Percentiles rank a stretch among this genome's conserved stretches.
Conservation (phyloP, 1,140 invertebrate species). For the Atopsyche davidsoni region DNA sequence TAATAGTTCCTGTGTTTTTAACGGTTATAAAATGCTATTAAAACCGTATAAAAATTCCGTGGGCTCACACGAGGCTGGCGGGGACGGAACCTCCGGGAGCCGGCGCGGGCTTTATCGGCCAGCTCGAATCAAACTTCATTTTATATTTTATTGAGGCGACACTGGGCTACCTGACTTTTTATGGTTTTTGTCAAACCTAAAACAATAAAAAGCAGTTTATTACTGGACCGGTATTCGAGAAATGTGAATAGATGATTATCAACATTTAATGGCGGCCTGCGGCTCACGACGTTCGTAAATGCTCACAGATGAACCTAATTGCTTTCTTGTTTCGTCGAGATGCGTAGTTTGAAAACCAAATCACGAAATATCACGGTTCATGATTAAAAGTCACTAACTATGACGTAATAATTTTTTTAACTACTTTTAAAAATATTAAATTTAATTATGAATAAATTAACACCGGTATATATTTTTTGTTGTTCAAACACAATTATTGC, state of each 20-base stretch:
- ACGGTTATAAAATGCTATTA: background rate
- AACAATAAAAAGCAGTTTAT: constrained; percentile 30
- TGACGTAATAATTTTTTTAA: too few relatives aligned
- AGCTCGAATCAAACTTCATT: constrained; percentile 26
- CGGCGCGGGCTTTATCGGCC: constrained; percentile 16
- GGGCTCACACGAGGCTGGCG: too few relatives aligned
- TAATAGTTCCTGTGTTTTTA: too few relatives aligned
- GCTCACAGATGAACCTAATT: constrained; percentile 23
- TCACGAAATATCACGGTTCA: too few relatives aligned
- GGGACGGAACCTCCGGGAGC: too few relatives aligned
- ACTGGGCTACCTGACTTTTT: constrained; percentile 30
- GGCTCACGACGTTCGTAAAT: constrained; percentile 13
- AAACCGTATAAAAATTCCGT: background rate
- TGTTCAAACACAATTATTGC: too few relatives aligned
- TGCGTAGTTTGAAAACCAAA: too few relatives aligned
- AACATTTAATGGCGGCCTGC: constrained; percentile 20
- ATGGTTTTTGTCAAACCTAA: constrained; percentile 29
- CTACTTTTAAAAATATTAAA: too few relatives aligned
- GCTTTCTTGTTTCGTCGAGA: constrained; percentile 20
- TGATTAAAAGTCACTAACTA: too few relatives aligned
- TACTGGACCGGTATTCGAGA: constrained; percentile 24
- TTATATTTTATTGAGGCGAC: constrained; percentile 27
- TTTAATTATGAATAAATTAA: too few relatives aligned
- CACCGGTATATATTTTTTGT: too few relatives aligned
- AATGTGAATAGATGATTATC: constrained; percentile 31